These are phyloP conservation scores for Drosophila anomalipes DNA, from an alignment of 2,888 invertebrate genomes.

Conservation along the genomic window DNA sequence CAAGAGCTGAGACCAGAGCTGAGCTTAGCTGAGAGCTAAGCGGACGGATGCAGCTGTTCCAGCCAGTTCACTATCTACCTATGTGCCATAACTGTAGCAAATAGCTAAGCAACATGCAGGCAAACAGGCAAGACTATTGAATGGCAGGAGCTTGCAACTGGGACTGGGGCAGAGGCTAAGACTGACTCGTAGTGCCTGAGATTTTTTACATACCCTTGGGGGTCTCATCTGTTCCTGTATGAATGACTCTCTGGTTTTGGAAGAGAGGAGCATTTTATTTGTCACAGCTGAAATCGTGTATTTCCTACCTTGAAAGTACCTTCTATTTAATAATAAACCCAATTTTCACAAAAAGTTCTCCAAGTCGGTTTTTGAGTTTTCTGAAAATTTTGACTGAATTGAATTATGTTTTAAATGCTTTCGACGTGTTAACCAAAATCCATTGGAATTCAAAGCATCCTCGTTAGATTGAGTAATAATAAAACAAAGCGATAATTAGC, in stretches of 20 bases:
- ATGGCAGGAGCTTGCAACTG: slow-evolving; percentile 4
- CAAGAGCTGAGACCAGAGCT: slow-evolving; percentile 8
- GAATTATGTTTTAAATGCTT: too few relatives aligned
- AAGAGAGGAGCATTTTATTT: not conserved
- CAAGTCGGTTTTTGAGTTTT: not conserved
- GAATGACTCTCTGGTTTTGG: not conserved
- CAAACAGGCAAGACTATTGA: slow-evolving; percentile 10
- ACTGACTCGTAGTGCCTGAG: slow-evolving; percentile 5
- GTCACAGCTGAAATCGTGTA: too few relatives aligned
- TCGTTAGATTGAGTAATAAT: not conserved
- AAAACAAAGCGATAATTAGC: not conserved
- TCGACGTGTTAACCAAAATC: not conserved
- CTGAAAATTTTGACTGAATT: not conserved
- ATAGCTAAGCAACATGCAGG: slow-evolving; percentile 77
- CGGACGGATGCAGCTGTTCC: slow-evolving; percentile 56
- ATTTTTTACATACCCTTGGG: slow-evolving; percentile 16
- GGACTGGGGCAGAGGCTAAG: not conserved
- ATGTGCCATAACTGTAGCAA: slow-evolving; percentile 83
- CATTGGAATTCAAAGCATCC: not conserved
- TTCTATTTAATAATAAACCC: not conserved
- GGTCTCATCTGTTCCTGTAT: not conserved
- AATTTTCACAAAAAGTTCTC: too few relatives aligned
- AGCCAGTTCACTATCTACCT: slow-evolving; percentile 65
- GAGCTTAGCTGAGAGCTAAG: slow-evolving; percentile 8
- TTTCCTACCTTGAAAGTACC: not conserved